Conservation (phyloP, 2,888 invertebrate genomes). For the Mechanitis mazaeus region DNA sequence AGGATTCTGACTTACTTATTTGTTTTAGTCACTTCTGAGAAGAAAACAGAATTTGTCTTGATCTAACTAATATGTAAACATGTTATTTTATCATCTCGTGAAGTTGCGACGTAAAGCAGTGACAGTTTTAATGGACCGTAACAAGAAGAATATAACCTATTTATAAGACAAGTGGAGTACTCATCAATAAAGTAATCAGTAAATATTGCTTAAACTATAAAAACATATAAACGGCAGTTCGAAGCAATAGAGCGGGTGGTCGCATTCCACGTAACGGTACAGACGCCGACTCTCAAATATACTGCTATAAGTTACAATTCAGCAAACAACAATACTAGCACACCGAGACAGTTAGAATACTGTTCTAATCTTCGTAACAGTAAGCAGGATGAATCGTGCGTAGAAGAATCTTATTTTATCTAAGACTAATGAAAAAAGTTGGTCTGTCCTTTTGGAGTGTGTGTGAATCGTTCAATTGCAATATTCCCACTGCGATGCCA, state of each 20-base stretch:
- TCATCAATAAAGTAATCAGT: neutral
- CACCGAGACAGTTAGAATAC: neutral
- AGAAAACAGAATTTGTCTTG: slow-evolving; percentile 9
- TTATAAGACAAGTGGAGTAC: neutral
- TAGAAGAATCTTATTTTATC: slow-evolving; percentile 39
- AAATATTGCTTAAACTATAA: slow-evolving; percentile 9
- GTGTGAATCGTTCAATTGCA: slow-evolving; percentile 59
- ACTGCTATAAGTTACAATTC: slow-evolving; percentile 36
- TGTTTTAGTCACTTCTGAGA: slow-evolving; percentile 21
- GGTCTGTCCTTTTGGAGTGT: slow-evolving; percentile 51
- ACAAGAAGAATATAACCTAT: neutral
- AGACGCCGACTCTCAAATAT: slow-evolving; percentile 48
- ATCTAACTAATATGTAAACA: neutral
- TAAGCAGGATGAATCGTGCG: neutral
- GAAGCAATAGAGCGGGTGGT: slow-evolving; percentile 64
- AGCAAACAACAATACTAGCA: slow-evolving; percentile 18
- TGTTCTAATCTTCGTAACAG: slow-evolving; percentile 14
- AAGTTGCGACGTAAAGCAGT: neutral
- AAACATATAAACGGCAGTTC: slow-evolving; percentile 35
- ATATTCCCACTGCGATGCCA: slow-evolving; percentile 58
- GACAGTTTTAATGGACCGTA: neutral
- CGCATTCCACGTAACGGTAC: slow-evolving; percentile 70
- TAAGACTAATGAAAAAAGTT: slow-evolving; percentile 50
- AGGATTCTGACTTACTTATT: slow-evolving; percentile 25
- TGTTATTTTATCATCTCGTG: neutral